Base-by-base conservation (phyloP, 2,888 invertebrate genomes). In the Drosophila sordidula region DNA sequence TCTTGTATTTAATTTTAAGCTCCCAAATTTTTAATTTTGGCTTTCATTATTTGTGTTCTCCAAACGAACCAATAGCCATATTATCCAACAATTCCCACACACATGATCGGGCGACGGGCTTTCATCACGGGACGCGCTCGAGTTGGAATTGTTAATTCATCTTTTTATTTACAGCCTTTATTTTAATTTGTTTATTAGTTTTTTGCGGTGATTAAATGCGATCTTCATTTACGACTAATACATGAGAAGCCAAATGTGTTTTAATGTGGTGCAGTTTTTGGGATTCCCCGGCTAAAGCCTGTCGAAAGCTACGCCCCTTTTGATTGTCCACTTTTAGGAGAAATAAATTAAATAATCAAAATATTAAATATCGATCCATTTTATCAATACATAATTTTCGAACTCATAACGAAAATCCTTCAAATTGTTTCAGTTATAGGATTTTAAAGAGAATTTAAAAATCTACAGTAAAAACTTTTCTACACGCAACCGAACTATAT, bases 141-240 rank as follows among this genome's bases (percentile, higher is more conserved):
- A 25, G 9, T 46, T 38, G n/a, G 16, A 66, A 36, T 52, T 39
- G 32, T 18, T 46, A 16, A 45, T 36, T 55, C 29, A 52, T 26
- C 26, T 38, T 32, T 32, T 34, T 5, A 46, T 26, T 47, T 65
- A 25, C 16, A 56, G 22, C 39, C 22, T 26, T 36, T 3, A 22
- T 25, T 29, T 38, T 18, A 6, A 11, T 26, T 50, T 22, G 26
- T 52, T 57, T 42, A 45, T 52, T 47, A 32, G 6, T 41, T 74
- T 25, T 49, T 49, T 66, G 54, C 41, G 58, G 32, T 66, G 14
- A 72, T 55, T 72, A 58, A 65, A 61, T 70, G 45, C 56, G 57
- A 75, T 59, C 59, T 57, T 71, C 25, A 61, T 51, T 57, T 65
- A 50, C 44, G 36, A 57, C 18, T 55, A 44, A 51, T 61, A 38